Percentiles rank a stretch among this genome's conserved stretches.
These are phyloP conservation scores for Maniola jurtina DNA, from an alignment of 1,140 invertebrate genomes.

Conservation along the genomic window DNA sequence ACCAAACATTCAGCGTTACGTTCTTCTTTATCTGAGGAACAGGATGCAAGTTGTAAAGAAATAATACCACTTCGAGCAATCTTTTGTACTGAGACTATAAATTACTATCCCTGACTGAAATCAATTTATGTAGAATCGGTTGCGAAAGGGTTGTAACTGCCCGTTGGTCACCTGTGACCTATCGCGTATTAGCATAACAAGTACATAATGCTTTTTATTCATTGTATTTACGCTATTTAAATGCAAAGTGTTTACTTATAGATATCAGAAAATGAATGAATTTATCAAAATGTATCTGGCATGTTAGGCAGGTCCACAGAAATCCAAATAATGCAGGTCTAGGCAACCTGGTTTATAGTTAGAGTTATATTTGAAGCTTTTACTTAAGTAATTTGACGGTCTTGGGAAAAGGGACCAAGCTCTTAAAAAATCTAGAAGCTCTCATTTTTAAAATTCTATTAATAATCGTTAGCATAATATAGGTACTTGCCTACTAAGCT, in stretches of 20 bases:
- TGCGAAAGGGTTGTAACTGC: constrained; percentile 59
- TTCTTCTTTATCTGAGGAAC: too few species aligned
- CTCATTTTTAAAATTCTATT: too few species aligned
- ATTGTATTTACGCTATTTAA: neutral
- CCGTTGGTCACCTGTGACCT: constrained; percentile 73
- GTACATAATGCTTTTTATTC: neutral
- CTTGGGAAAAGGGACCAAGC: too few species aligned
- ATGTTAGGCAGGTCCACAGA: too few species aligned
- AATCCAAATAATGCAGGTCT: too few species aligned
- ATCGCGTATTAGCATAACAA: constrained; percentile 49
- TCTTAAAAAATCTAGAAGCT: too few species aligned
- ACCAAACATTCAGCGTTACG: too few species aligned
- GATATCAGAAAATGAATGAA: constrained; percentile 5
- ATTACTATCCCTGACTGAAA: constrained; percentile 8
- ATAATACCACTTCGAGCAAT: neutral
- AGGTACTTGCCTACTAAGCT: too few species aligned
- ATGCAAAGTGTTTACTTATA: neutral
- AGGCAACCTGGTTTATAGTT: too few species aligned
- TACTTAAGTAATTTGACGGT: too few species aligned
- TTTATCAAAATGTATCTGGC: neutral
- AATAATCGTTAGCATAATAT: too few species aligned
- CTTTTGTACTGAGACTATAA: constrained; percentile 9
- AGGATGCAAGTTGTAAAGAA: neutral
- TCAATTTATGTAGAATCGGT: constrained; percentile 31
- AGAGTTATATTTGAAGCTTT: too few species aligned